A percentile compares a stretch with the other conserved stretches of the same genome.
phyloP scores from a whole-genome alignment of 2,888 invertebrate genomes.

The Eremobia ochroleuca region DNA sequence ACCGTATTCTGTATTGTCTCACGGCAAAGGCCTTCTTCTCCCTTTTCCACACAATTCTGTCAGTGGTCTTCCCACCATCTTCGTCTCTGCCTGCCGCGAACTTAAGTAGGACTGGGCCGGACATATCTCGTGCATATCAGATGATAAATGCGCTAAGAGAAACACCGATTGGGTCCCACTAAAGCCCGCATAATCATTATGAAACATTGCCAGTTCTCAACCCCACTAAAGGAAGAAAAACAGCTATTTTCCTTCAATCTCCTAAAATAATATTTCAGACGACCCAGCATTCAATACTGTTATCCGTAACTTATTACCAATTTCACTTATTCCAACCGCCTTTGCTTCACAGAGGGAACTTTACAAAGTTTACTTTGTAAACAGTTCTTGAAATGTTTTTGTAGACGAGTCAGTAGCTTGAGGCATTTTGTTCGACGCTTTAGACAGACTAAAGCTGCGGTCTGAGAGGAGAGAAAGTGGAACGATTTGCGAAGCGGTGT shows the following conservation, averaged over 20 bases:
- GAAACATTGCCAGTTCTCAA: conserved; percentile 7
- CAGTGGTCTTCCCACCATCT: no score
- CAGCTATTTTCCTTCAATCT: conserved; percentile 7
- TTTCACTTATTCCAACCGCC: conserved; percentile 38
- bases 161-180: no score
- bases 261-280: conserved; percentile 15
- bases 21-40: no score
- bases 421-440: conserved; percentile 16
- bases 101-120: no score
- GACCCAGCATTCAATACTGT: conserved; percentile 5
- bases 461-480: not conserved
- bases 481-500: no score
- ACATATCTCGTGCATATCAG: no score
- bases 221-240: not conserved
- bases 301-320: conserved; percentile 42
- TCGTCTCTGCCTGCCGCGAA: no score
- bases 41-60: no score
- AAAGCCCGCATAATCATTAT: no score
- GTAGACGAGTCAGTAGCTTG: conserved; percentile 4
- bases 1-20: no score
- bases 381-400: conserved; percentile 40
- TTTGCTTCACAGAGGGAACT: conserved; percentile 5
- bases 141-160: no score
- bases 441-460: not conserved
- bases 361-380: conserved; percentile 36